Base-by-base conservation (phyloP, 2,888 invertebrate genomes). In the Mesodorylaimus sp. region DNA sequence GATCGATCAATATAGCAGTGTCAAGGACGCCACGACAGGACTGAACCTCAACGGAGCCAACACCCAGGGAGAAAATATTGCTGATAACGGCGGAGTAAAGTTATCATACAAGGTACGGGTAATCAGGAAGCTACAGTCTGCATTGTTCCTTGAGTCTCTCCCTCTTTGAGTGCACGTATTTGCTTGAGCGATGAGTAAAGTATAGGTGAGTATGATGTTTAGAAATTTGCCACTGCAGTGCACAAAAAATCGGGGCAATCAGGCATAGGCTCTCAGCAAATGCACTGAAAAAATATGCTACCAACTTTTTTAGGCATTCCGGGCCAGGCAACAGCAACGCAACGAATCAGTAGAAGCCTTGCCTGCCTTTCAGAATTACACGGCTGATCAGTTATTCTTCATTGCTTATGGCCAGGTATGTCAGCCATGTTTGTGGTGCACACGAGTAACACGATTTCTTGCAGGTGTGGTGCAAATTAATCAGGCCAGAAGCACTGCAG, bases 351-450 rank as follows among this genome's bases (percentile, higher is more conserved):
- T 7, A 10, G 52, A 52, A n/a, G 55, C 57, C 1, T 56, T 71
- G 7, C 70, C 70, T 2, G 68, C 66, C 1, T 55, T 68, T 43
- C 50, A 53, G 1, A 66, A 67, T 32, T 58, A 68, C 55, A 66
- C 65, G 25, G 62, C 66, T 47, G 60, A 62, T 45, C 71, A 71
- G 54, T 57, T 70, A 41, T 71, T 71, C 59, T 72, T 70, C 57
- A 56, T 71, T 5, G 63, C 68, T 0, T 71, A 68, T 60, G 66
- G 70, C 5, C 61, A 61, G 54, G 59, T 59, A 32, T 52, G 53
- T 23, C n/a, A n/a, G n/a, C n/a, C n/a, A n/a, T n/a, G n/a, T n/a
- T n/a, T n/a, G n/a, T n/a, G n/a, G n/a, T n/a, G n/a, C n/a, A n/a
- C n/a, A n/a, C n/a, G n/a, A n/a, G n/a, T n/a, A n/a, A n/a, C n/a